phyloP scores from a whole-genome alignment of 2,888 invertebrate species.

The Enoplolaimus lenunculus region DNA sequence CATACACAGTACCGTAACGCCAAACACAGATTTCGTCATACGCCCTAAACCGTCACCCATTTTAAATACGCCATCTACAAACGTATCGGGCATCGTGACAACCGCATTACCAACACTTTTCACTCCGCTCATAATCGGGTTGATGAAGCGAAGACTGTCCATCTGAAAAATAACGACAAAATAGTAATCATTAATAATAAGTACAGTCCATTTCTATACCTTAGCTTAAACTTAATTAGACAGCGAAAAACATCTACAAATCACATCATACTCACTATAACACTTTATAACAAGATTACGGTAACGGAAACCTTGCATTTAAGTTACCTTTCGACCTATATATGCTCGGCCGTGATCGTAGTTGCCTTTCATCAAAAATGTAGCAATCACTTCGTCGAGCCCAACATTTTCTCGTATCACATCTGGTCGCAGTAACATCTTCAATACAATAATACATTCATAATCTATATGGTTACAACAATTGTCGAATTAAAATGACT shows the following conservation, averaged over 20 bases:
- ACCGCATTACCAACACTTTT: slow-evolving; percentile 59
- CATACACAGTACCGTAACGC: too few relatives aligned
- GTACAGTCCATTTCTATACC: too few relatives aligned
- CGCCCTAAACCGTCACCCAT: slow-evolving; percentile 66
- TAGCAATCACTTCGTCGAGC: slow-evolving; percentile 43
- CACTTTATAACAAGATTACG: too few relatives aligned
- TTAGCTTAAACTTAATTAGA: too few relatives aligned
- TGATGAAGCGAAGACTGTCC: slow-evolving; percentile 52
- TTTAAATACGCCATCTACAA: slow-evolving; percentile 66
- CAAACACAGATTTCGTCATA: slow-evolving; percentile 48
- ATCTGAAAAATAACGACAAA: slow-evolving; percentile 35
- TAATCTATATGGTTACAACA: too few relatives aligned
- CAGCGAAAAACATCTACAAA: too few relatives aligned
- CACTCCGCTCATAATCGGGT: slow-evolving; percentile 67
- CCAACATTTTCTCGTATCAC: slow-evolving; percentile 52
- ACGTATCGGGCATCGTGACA: slow-evolving; percentile 72
- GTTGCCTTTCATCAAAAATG: slow-evolving; percentile 30
- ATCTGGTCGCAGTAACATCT: slow-evolving; percentile 50
- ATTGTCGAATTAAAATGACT: too few relatives aligned
- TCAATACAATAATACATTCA: too few relatives aligned
- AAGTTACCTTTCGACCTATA: background rate
- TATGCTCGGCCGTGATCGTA: background rate
- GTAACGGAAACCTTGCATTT: too few relatives aligned
- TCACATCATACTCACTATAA: too few relatives aligned
- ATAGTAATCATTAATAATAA: background rate